These are phyloP conservation scores for Apotomis capreana DNA, from an alignment of 2,888 invertebrate genomes.

Conservation along the genomic window DNA sequence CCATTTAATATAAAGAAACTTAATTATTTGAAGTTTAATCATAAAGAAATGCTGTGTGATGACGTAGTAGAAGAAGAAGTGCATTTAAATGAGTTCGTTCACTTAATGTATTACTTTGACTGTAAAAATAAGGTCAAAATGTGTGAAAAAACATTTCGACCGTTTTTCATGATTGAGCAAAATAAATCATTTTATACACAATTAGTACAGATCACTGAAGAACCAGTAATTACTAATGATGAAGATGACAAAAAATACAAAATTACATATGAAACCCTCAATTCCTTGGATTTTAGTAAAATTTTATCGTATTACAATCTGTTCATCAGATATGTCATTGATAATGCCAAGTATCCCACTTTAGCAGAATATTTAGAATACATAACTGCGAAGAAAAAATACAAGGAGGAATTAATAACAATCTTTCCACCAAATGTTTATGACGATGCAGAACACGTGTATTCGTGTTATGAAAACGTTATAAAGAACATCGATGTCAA, in stretches of 20 bases:
- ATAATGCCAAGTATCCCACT: conserved; percentile 43
- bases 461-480: conserved; percentile 42
- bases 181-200: conserved; percentile 53
- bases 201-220: conserved; percentile 45
- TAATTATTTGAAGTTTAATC: conserved; percentile 53
- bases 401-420: conserved; percentile 43
- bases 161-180: conserved; percentile 49
- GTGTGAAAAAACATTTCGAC: conserved; percentile 51
- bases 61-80: conserved; percentile 47
- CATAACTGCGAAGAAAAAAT: conserved; percentile 45
- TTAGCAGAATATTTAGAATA: conserved; percentile 44
- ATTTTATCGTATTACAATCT: conserved; percentile 46
- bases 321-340: conserved; percentile 44
- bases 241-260: conserved; percentile 43
- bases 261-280: conserved; percentile 44
- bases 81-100: conserved; percentile 51
- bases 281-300: conserved; percentile 48
- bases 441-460: conserved; percentile 21
- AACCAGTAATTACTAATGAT: conserved; percentile 47
- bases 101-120: conserved; percentile 47
- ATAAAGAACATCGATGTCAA: conserved; percentile 41
- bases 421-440: conserved; percentile 45
- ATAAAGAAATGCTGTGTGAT: conserved; percentile 50
- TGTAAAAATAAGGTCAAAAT: conserved; percentile 42
- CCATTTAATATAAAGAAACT: conserved; percentile 51